Percentiles rank a stretch among this genome's conserved stretches.
phyloP scores from a whole-genome alignment of 2,113 vertebrate genomes.

The Pomatorhinus ruficollis region DNA sequence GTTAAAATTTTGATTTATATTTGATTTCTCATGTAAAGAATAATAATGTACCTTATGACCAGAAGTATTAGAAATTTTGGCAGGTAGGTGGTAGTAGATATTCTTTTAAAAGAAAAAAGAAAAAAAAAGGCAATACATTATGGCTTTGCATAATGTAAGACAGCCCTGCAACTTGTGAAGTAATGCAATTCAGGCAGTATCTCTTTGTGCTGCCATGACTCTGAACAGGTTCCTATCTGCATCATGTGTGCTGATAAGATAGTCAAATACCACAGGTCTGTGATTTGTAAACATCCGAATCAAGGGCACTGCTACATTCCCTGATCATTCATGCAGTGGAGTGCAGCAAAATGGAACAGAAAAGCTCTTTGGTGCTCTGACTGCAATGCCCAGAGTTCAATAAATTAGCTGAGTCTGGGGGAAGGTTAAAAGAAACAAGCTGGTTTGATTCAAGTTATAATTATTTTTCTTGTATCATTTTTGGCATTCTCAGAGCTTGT shows the following conservation, averaged over 20 bases:
- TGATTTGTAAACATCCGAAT: conserved; percentile 46
- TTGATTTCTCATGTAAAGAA: not conserved
- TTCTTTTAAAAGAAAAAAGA: not conserved
- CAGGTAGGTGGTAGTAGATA: not conserved
- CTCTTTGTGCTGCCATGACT: not conserved
- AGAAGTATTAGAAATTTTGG: not conserved
- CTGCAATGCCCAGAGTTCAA: not conserved
- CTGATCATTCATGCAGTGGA: conserved; percentile 1
- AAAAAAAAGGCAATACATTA: not conserved
- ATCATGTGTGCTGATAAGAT: not conserved
- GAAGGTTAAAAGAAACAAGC: conserved; percentile 31
- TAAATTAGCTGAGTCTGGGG: conserved; percentile 8
- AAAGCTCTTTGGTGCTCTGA: not conserved
- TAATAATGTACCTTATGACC: not conserved
- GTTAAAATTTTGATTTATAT: not conserved
- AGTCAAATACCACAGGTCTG: conserved; percentile 13
- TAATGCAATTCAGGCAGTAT: not conserved
- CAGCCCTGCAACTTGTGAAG: not conserved
- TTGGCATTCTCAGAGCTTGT: conserved; percentile 2
- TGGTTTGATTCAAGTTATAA: conserved; percentile 9
- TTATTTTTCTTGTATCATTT: conserved; percentile 36
- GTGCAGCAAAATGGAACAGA: conserved; percentile 9
- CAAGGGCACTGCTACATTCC: not conserved
- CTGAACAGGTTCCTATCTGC: not conserved
- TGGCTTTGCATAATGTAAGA: conserved; percentile 1